Evolutionary conservation across 2,797 vertebrate genomes (phyloP).

Genomic region (Schizothorax lantsangensis): DNA sequence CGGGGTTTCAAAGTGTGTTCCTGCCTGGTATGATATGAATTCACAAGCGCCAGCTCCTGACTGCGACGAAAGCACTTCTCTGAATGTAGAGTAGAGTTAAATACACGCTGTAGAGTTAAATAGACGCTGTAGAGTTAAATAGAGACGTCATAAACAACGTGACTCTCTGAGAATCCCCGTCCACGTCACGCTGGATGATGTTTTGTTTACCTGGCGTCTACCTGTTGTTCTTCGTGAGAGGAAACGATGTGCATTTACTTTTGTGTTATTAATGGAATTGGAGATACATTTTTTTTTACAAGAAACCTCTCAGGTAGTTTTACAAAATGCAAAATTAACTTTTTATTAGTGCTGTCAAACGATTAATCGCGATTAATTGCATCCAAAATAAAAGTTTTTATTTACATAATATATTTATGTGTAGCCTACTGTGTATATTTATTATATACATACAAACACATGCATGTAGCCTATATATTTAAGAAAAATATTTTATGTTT

Average conservation of each 20-base stretch:
- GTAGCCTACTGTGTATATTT: too few species aligned
- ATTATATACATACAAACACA: too few species aligned
- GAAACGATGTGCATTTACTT: not conserved
- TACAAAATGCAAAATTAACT: not conserved
- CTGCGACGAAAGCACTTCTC: not conserved
- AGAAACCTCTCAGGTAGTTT: not conserved
- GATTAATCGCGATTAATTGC: too few species aligned
- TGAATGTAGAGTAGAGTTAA: not conserved
- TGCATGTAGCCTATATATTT: too few species aligned
- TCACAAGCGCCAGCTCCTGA: not conserved
- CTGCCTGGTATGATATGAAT: not conserved
- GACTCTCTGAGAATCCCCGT: not conserved
- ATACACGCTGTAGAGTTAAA: not conserved
- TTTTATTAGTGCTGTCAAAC: too few species aligned
- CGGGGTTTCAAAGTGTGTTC: not conserved
- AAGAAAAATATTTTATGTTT: too few species aligned
- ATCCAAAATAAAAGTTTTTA: too few species aligned
- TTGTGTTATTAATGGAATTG: not conserved
- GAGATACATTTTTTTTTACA: not conserved
- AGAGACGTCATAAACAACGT: not conserved
- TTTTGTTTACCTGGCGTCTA: not conserved
- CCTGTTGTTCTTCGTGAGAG: not conserved
- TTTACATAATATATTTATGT: too few species aligned
- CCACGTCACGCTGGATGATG: slow-evolving; percentile 7
- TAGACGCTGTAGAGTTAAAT: not conserved